A percentile compares a stretch with the other conserved stretches of the same genome.
Conservation (phyloP, 1,140 invertebrate species). For the Drosophila pruinosa region DNA sequence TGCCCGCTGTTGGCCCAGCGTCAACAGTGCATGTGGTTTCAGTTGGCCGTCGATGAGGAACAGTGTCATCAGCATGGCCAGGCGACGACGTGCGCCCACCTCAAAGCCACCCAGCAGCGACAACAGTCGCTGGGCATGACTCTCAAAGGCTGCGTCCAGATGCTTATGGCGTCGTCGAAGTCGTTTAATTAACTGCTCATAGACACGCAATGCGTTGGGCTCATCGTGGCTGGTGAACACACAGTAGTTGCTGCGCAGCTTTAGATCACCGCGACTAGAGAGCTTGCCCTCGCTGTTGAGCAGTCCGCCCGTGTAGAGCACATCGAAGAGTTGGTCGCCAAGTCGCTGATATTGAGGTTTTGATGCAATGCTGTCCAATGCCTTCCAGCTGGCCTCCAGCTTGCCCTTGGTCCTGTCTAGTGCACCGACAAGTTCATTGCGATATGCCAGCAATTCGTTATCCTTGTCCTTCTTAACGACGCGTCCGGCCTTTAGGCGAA, state of each 20-base stretch:
- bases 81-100: background rate
- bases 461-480: background rate
- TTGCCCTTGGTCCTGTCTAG: slow-evolving; percentile 21
- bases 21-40: background rate
- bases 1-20: background rate
- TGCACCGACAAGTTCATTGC: slow-evolving; percentile 13
- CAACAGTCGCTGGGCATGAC: background rate
- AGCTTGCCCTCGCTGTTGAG: background rate
- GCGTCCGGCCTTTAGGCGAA: background rate
- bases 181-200: slow-evolving; percentile 15
- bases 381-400: slow-evolving; percentile 32
- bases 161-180: slow-evolving; percentile 8
- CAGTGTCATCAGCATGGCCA: slow-evolving; percentile 6
- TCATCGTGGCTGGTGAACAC: background rate
- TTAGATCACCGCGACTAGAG: background rate
- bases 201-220: slow-evolving; percentile 3
- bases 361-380: slow-evolving; percentile 2
- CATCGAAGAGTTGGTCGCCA: slow-evolving; percentile 2
- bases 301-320: slow-evolving; percentile 25
- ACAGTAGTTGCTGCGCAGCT: background rate
- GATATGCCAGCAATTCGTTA: background rate
- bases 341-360: background rate
- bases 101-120: slow-evolving; percentile 4
- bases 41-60: slow-evolving; percentile 6
- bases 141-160: slow-evolving; percentile 1